Conservation (phyloP, 2,113 vertebrate genomes). For the Anarhynchus alexandrinus region DNA sequence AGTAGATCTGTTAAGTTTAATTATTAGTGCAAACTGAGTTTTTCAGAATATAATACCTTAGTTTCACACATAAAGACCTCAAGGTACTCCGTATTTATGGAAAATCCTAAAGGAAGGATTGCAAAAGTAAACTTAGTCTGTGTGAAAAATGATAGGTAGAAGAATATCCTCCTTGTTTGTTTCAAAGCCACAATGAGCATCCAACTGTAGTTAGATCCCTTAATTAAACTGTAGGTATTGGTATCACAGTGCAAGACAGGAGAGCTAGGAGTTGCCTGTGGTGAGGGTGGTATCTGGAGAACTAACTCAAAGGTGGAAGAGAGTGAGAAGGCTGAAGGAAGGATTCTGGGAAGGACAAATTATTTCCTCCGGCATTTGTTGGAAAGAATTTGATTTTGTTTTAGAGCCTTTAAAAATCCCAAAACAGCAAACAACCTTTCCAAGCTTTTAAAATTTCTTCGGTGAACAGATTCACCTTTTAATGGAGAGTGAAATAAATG, state of each 20-base stretch:
- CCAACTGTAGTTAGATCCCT: background rate
- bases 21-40: background rate
- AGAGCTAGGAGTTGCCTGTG: background rate
- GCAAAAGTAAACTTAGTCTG: background rate
- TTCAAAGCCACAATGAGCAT: background rate
- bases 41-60: background rate
- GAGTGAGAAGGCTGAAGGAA: background rate
- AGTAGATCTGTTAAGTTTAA: background rate
- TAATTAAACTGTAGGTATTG: background rate
- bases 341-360: background rate
- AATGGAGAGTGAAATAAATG: background rate
- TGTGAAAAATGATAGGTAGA: background rate
- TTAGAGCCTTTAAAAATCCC: background rate
- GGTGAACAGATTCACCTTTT: background rate
- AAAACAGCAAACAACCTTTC: background rate
- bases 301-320: background rate
- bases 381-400: background rate
- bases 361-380: background rate
- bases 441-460: background rate
- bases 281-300: background rate
- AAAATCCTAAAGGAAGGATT: background rate
- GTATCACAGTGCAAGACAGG: background rate
- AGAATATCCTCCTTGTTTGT: background rate
- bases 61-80: background rate
- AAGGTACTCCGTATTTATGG: background rate